Evolutionary conservation across 30 jellyfish, hydroid and myxozoan genomes (phyloP).

Genomic region (Aurelia sp.): DNA sequence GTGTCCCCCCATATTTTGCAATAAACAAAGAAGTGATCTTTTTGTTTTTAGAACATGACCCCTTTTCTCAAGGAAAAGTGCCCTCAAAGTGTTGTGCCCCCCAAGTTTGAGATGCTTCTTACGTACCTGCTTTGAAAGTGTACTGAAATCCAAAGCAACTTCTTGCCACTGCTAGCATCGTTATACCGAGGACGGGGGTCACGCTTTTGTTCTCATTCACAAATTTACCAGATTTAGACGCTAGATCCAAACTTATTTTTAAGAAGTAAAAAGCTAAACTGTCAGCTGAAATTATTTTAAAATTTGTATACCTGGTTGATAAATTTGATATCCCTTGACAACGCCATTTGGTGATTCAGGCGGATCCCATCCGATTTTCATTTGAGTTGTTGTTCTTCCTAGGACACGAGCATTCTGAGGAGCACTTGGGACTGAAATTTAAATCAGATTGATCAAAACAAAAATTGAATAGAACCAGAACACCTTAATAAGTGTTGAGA

Average conservation of each 20-base stretch:
- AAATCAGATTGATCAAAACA: background rate
- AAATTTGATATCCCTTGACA: conserved; percentile 78
- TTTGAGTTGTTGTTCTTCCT: conserved; percentile 73
- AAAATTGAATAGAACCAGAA: background rate
- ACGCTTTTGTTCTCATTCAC: too few species aligned
- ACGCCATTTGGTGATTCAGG: conserved; percentile 91
- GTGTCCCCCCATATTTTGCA: too few species aligned
- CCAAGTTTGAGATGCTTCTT: too few species aligned
- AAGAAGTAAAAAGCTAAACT: background rate
- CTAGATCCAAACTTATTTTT: background rate
- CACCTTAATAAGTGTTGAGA: background rate
- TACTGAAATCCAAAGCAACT: too few species aligned
- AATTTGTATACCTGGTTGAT: conserved; percentile 61
- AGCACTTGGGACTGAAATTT: conserved; percentile 83
- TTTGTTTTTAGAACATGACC: too few species aligned
- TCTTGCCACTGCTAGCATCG: too few species aligned
- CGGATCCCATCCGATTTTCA: conserved; percentile 82
- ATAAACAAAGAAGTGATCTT: too few species aligned
- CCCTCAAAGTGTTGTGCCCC: too few species aligned
- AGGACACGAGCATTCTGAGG: conserved; percentile 80
- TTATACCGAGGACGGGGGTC: too few species aligned
- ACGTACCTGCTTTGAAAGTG: too few species aligned
- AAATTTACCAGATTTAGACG: background rate
- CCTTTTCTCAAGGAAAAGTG: too few species aligned
- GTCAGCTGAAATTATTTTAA: background rate